These are phyloP conservation scores for Ailuropoda melanoleuca DNA, from an alignment of 2,113 vertebrate genomes.

Conservation along the genomic window DNA sequence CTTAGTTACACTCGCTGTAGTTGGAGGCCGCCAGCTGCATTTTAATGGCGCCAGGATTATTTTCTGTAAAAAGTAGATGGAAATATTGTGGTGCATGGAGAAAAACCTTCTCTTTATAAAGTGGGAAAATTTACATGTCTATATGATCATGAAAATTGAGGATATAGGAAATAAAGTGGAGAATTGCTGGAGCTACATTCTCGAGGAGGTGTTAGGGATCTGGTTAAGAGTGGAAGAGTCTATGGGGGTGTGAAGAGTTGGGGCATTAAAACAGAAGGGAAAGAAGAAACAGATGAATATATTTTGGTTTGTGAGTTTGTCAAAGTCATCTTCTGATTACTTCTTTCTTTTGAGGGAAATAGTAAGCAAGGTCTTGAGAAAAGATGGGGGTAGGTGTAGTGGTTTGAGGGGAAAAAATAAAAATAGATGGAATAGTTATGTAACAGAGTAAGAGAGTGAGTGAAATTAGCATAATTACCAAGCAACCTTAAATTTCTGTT, in stretches of 20 bases:
- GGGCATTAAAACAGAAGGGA: not conserved
- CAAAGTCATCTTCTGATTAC: not conserved
- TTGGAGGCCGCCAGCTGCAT: not conserved
- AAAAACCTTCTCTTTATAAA: not conserved
- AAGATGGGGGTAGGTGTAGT: not conserved
- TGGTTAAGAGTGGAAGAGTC: not conserved
- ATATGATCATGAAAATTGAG: not conserved
- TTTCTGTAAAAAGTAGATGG: not conserved
- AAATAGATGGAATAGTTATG: not conserved
- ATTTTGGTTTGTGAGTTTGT: not conserved
- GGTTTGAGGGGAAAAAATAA: not conserved
- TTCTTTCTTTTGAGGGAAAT: not conserved
- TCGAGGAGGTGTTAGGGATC: not conserved
- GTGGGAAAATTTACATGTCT: not conserved
- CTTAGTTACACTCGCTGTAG: not conserved
- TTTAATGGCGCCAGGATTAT: not conserved
- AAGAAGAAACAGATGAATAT: not conserved
- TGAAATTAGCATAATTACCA: not conserved
- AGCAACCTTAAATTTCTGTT: not conserved
- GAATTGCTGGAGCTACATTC: not conserved
- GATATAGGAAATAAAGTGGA: not conserved
- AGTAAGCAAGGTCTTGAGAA: not conserved
- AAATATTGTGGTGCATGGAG: not conserved
- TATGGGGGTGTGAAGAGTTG: not conserved
- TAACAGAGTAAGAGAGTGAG: not conserved